These are phyloP conservation scores for Drosophila watanabei DNA, from an alignment of 1,140 invertebrate genomes.

Conservation along the genomic window DNA sequence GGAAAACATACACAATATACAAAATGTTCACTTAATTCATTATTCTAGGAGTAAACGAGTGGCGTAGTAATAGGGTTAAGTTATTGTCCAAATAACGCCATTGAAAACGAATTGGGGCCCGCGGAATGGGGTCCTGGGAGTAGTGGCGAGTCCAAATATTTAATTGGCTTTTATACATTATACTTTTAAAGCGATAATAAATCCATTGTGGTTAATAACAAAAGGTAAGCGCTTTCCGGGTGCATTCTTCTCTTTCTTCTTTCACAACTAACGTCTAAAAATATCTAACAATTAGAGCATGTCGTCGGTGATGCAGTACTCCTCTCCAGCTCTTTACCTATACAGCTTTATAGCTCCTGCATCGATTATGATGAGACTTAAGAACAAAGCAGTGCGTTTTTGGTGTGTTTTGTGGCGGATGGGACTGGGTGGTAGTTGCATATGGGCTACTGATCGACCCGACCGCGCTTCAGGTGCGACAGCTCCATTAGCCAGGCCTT, in stretches of 20 bases:
- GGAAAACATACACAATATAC: constrained; percentile 34
- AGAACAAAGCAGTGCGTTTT: constrained; percentile 67
- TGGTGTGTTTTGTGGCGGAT: constrained; percentile 42
- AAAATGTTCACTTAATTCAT: constrained; percentile 23
- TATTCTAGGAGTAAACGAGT: constrained; percentile 48
- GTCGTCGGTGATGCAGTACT: constrained; percentile 35
- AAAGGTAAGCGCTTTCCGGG: constrained; percentile 53
- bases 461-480: constrained; percentile 75
- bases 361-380: constrained; percentile 41
- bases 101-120: constrained; percentile 33
- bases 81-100: constrained; percentile 66
- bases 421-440: constrained; percentile 2
- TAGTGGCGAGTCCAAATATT: constrained; percentile 36
- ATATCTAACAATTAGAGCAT: constrained; percentile 77
- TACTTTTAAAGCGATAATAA: constrained; percentile 67
- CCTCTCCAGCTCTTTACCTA: background rate
- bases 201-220: constrained; percentile 72
- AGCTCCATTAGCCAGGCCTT: constrained; percentile 87
- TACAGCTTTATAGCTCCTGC: constrained; percentile 9
- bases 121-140: constrained; percentile 19
- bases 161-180: constrained; percentile 60
- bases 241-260: constrained; percentile 26
- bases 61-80: constrained; percentile 17
- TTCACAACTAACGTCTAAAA: constrained; percentile 67
- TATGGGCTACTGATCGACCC: constrained; percentile 48